Evolutionary conservation across 2,888 invertebrate genomes (phyloP).

Genomic region (Aelia acuminata): DNA sequence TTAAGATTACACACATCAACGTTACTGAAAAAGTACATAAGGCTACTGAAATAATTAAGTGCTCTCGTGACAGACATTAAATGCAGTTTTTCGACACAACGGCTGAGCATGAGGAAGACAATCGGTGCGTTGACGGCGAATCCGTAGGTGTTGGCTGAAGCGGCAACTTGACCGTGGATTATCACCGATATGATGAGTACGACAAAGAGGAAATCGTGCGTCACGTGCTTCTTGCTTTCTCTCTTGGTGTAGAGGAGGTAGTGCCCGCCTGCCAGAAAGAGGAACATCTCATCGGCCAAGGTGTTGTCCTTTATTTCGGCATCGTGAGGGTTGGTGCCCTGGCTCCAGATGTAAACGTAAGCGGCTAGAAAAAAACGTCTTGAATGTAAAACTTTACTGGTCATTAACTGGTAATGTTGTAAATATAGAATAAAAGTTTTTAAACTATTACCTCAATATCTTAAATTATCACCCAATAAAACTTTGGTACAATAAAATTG

Average conservation of each 20-base stretch:
- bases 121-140: neutral
- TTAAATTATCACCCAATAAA: no score
- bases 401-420: no score
- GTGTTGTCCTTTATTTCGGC: conserved; percentile 4
- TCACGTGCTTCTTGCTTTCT: no score
- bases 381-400: no score
- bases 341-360: conserved; percentile 46
- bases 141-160: neutral
- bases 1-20: neutral
- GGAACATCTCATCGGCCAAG: neutral
- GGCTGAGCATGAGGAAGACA: neutral
- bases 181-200: neutral
- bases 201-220: neutral
- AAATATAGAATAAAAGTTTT: no score
- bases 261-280: conserved; percentile 30
- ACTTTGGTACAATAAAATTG: no score
- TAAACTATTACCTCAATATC: no score
- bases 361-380: neutral
- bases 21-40: neutral
- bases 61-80: neutral
- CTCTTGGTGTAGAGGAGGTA: neutral
- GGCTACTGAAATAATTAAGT: neutral
- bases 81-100: neutral
- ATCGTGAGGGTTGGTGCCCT: conserved; percentile 47
- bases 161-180: neutral